Evolutionary conservation across 2,113 vertebrate species (phyloP), one percentile per base, ranked within the genome.

Genomic region (Gymnobelideus leadbeateri): DNA sequence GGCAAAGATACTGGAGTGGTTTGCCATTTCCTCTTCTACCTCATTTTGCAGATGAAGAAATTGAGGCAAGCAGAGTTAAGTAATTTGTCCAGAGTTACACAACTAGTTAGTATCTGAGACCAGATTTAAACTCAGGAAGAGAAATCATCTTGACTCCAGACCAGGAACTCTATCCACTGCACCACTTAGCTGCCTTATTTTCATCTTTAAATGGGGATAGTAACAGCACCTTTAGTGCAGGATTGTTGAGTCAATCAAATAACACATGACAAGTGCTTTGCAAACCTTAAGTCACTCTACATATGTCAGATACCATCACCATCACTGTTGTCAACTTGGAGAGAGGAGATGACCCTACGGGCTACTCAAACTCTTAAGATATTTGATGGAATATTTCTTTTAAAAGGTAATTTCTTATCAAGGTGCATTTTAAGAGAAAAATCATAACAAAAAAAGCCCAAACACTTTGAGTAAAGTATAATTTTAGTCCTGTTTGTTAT

Each of bases 401-500:
- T 92, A 31, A 94, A 95, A 95, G 52, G 31, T 94, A 96, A 96
- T 51, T 89, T 16, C 37, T 49, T 43, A 61, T 3, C 57, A n/a
- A 92, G 8, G 89, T 68, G 77, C 14, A 90, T 53, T 23, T 14
- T 61, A 94, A 90, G 24, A 89, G 57, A 61, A 95, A 92, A 93
- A 92, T 84, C 51, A 37, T 49, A 23, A 25, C 19, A 91, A 3
- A 91, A 94, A 49, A 49, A 68, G 93, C 43, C 37, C 90, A 37
- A 46, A 6, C 11, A 47, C 10, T 95, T 23, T 77, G 37, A 77
- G 37, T 19, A 77, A n/a, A n/a, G 37, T 61, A 61, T 61, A 37
- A 68, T 68, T 68, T 37, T 68, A 14, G 28, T 68, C 10, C 28
- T 68, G 14, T 68, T 94, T 96, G 57, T 97, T 91, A 84, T 53